Conservation (phyloP, 2,113 vertebrate genomes). For the Hyperoodon ampullatus region DNA sequence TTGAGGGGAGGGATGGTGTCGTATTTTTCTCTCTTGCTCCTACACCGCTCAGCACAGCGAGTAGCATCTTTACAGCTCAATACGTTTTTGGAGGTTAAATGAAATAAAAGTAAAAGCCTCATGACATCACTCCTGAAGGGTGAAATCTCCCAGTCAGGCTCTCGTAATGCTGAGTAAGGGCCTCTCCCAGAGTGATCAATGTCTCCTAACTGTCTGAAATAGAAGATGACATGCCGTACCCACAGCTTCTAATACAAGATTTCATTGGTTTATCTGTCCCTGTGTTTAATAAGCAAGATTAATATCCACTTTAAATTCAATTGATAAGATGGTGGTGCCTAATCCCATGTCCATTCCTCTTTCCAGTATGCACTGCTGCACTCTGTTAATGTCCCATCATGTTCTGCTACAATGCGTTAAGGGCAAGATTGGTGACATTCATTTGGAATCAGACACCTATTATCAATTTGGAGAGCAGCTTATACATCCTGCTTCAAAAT, state of each 20-base stretch:
- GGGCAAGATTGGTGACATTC: conserved; percentile 22
- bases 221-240: background rate
- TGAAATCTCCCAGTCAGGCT: background rate
- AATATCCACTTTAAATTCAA: conserved; percentile 46
- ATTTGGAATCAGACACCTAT: conserved; percentile 53
- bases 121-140: too few species aligned
- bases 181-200: background rate
- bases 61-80: background rate
- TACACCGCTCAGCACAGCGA: background rate
- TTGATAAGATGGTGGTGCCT: background rate
- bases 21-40: background rate
- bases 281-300: conserved; percentile 19
- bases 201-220: background rate
- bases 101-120: background rate
- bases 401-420: conserved; percentile 44
- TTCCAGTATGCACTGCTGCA: background rate
- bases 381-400: background rate
- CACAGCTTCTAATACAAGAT: background rate
- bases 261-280: conserved; percentile 19
- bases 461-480: conserved; percentile 35
- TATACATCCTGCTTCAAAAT: conserved; percentile 49
- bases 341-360: background rate
- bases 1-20: background rate
- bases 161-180: background rate
- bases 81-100: background rate